phyloP scores from a whole-genome alignment of 2,797 vertebrate species.

The Betta splendens region DNA sequence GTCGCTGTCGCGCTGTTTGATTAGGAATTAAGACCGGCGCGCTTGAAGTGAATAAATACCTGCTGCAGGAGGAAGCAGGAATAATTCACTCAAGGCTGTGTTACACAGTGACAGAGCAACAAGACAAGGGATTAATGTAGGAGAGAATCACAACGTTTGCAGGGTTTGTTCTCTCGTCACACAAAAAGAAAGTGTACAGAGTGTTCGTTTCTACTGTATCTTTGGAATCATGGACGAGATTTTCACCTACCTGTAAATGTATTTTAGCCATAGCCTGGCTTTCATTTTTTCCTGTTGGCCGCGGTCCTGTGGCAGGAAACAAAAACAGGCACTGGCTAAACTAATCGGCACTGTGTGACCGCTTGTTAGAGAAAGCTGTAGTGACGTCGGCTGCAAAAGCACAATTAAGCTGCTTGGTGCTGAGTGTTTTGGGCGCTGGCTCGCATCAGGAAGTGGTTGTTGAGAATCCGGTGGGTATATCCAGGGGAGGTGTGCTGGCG shows the following conservation, averaged over 20 bases:
- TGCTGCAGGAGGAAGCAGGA: conserved; percentile 42
- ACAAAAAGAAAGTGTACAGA: too few species aligned
- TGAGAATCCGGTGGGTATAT: conserved; percentile 16
- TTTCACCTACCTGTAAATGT: too few species aligned
- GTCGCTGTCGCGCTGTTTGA: conserved; percentile 45
- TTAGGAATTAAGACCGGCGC: conserved; percentile 49
- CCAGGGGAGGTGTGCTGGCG: conserved; percentile 9
- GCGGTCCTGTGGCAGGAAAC: background rate
- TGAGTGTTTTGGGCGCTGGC: background rate
- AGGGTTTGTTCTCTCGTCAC: conserved; percentile 3
- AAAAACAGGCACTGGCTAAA: background rate
- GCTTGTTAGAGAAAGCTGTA: background rate
- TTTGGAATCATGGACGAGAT: background rate
- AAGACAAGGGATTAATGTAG: conserved; percentile 29
- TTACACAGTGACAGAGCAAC: conserved; percentile 27
- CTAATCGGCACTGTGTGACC: background rate
- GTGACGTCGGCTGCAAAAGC: background rate
- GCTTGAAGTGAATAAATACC: conserved; percentile 41
- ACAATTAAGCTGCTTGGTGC: background rate
- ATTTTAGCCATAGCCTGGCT: background rate
- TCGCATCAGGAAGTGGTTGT: background rate
- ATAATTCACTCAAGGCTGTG: conserved; percentile 44
- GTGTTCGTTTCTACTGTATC: too few species aligned
- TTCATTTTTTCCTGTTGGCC: background rate
- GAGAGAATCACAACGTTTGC: conserved; percentile 5